Evolutionary conservation across 2,113 vertebrate species (phyloP).

Genomic region (Forbesichthys agassizii): DNA sequence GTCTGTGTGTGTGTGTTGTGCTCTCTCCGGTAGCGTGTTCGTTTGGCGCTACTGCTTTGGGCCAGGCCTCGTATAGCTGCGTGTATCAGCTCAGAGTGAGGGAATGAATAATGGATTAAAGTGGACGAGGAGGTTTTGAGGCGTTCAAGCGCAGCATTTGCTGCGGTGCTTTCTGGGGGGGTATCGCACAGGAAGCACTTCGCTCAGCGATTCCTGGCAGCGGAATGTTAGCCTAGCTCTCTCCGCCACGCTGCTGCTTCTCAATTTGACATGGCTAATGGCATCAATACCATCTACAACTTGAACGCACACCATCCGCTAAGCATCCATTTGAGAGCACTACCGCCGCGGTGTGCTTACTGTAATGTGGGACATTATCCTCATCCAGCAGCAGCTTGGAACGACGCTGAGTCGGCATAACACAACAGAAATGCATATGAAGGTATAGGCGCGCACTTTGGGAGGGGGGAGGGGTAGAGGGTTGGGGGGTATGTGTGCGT

Average conservation of each 20-base stretch:
- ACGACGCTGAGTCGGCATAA: constrained; percentile 22
- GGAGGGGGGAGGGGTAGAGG: not conserved
- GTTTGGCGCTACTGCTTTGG: constrained; percentile 48
- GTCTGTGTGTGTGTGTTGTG: constrained; percentile 11
- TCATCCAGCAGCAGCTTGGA: constrained; percentile 46
- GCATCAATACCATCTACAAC: constrained; percentile 50
- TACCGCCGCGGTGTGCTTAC: constrained; percentile 46
- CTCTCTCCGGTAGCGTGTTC: constrained; percentile 38
- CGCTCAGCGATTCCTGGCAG: constrained; percentile 58
- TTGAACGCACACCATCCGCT: constrained; percentile 41
- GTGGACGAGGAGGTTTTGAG: constrained; percentile 60
- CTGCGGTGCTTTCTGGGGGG: constrained; percentile 55
- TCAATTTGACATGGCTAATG: constrained; percentile 63
- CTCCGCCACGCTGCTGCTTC: constrained; percentile 24
- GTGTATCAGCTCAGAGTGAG: constrained; percentile 54
- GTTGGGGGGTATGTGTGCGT: not conserved
- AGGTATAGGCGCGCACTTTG: not conserved
- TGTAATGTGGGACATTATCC: constrained; percentile 34
- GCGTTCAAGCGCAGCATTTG: constrained; percentile 66
- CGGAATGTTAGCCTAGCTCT: constrained; percentile 56
- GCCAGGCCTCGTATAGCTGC: constrained; percentile 23
- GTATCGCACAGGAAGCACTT: constrained; percentile 52
- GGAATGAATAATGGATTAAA: constrained; percentile 73
- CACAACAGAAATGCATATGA: constrained; percentile 13
- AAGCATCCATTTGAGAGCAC: constrained; percentile 53